These are phyloP conservation scores for Dasyurus viverrinus DNA, from an alignment of 2,113 vertebrate species.

Conservation along the genomic window DNA sequence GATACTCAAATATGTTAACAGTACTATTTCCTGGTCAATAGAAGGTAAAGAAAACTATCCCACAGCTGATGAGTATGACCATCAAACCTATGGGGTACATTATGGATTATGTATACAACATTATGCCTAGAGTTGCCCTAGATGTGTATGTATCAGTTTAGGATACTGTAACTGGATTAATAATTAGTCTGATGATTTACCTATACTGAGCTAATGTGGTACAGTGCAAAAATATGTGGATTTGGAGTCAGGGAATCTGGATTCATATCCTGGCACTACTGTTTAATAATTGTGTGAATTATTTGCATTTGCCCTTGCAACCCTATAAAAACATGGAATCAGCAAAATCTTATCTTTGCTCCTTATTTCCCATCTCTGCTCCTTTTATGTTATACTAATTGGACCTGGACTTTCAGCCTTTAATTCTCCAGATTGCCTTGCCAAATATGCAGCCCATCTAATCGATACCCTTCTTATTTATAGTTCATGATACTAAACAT, in stretches of 20 bases:
- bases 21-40: not conserved
- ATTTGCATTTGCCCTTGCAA: not conserved
- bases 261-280: not conserved
- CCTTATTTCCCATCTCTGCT: not conserved
- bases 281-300: not conserved
- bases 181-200: not conserved
- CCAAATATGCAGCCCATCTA: not conserved
- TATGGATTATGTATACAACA: not conserved
- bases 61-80: not conserved
- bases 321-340: not conserved
- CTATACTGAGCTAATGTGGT: not conserved
- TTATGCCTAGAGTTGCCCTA: not conserved
- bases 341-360: not conserved
- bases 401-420: not conserved
- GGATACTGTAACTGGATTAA: not conserved
- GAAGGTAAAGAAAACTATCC: not conserved
- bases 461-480: not conserved
- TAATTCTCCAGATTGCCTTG: not conserved
- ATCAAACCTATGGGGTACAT: not conserved
- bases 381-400: not conserved
- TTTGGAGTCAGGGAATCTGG: not conserved
- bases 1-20: not conserved
- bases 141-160: not conserved
- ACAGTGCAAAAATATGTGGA: not conserved
- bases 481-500: not conserved